Percentiles rank a stretch among this genome's conserved stretches.
Evolutionary conservation across 2,113 vertebrate species (phyloP).

Genomic region (Apaloderma vittatum): DNA sequence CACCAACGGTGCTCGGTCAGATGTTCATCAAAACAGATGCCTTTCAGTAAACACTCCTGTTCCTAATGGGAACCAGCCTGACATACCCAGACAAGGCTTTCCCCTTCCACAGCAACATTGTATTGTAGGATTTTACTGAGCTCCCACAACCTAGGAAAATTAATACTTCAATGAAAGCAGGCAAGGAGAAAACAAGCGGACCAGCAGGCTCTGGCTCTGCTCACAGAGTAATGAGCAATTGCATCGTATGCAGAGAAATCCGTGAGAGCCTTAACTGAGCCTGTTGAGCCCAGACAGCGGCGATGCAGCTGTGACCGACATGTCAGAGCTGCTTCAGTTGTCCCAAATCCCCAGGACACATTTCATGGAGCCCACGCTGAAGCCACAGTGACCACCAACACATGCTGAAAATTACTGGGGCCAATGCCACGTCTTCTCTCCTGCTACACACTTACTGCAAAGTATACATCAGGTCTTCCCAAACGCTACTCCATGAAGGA

Average conservation of each 20-base stretch:
- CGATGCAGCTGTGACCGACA: background rate
- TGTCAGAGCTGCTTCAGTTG: background rate
- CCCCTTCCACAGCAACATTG: background rate
- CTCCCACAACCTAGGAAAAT: background rate
- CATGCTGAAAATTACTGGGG: background rate
- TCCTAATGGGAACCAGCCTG: background rate
- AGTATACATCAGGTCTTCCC: background rate
- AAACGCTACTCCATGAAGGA: background rate
- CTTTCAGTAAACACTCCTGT: background rate
- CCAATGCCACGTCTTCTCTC: background rate
- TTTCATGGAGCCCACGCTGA: background rate
- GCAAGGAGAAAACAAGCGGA: background rate
- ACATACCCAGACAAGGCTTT: background rate
- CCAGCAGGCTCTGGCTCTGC: background rate
- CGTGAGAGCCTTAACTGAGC: background rate
- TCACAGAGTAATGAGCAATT: background rate
- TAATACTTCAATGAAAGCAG: background rate
- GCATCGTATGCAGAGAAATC: background rate
- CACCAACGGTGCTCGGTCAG: fast-evolving
- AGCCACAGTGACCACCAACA: background rate
- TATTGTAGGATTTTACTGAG: background rate
- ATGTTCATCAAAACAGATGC: background rate
- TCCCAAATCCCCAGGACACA: background rate
- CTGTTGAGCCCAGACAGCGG: background rate
- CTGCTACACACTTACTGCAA: background rate